Evolutionary conservation across 1,140 invertebrate genomes (phyloP).

Genomic region (Gonatopus flavifemur): DNA sequence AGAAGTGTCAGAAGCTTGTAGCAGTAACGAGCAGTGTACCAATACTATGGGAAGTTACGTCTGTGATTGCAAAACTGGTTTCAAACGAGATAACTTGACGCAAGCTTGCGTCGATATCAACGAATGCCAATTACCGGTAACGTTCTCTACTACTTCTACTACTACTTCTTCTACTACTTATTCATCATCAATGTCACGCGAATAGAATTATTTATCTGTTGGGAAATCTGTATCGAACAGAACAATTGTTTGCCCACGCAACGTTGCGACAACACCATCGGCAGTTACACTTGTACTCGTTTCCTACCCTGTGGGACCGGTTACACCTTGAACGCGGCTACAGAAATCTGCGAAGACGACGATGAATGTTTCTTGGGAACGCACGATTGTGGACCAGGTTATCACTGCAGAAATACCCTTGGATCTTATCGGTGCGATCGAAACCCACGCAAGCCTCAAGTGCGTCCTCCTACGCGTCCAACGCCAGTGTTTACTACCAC

Average conservation of each 20-base stretch:
- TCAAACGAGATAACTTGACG: constrained; percentile 57
- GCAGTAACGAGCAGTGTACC: constrained; percentile 58
- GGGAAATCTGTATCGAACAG: too few relatives aligned
- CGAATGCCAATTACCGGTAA: constrained; percentile 62
- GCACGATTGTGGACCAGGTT: constrained; percentile 80
- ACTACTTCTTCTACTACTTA: background rate
- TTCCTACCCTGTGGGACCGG: constrained; percentile 92
- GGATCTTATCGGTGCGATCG: constrained; percentile 78
- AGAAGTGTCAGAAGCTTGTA: constrained; percentile 55
- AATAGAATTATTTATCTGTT: too few relatives aligned
- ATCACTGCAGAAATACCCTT: constrained; percentile 81
- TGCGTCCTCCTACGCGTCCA: background rate
- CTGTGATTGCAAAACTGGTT: constrained; percentile 61
- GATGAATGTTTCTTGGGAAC: constrained; percentile 85
- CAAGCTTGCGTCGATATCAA: constrained; percentile 66
- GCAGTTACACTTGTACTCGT: constrained; percentile 81
- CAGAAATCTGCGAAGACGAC: constrained; percentile 88
- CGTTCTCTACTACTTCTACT: background rate
- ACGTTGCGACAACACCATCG: constrained; percentile 87
- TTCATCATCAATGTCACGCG: too few relatives aligned
- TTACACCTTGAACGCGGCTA: constrained; percentile 88
- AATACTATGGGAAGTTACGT: constrained; percentile 60
- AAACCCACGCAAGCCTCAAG: constrained; percentile 35
- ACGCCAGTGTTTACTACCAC: background rate
- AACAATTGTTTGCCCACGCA: constrained; percentile 68